Evolutionary conservation across 2,888 invertebrate genomes (phyloP).

Genomic region (Pimpla rufipes): DNA sequence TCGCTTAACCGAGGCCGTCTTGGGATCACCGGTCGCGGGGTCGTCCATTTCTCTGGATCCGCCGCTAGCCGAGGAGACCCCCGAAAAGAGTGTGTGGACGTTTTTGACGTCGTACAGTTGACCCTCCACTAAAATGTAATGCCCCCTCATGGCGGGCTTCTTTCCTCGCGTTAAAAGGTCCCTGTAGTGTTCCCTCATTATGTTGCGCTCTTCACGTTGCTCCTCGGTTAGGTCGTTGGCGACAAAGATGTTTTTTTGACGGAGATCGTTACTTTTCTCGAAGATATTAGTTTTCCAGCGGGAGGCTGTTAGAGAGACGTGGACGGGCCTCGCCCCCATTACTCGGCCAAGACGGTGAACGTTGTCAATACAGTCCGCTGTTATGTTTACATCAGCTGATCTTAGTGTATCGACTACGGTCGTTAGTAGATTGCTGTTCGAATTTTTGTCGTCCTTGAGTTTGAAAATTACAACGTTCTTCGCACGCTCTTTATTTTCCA

Average conservation of each 20-base stretch:
- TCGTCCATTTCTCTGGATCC: background rate
- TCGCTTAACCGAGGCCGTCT: background rate
- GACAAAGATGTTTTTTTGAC: background rate
- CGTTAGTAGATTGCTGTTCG: slow-evolving; percentile 8
- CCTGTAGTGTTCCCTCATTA: background rate
- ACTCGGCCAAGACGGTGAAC: background rate
- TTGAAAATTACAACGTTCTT: background rate
- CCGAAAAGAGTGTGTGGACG: background rate
- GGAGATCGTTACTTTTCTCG: background rate
- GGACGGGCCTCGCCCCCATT: background rate
- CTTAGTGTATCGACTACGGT: slow-evolving; percentile 3
- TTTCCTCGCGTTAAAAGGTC: background rate
- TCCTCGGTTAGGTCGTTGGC: background rate
- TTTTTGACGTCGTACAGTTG: background rate
- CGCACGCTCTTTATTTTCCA: background rate
- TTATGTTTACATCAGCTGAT: background rate
- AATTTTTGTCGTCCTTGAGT: slow-evolving; percentile 4
- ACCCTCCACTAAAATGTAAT: background rate
- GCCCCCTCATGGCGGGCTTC: background rate
- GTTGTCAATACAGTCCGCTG: background rate
- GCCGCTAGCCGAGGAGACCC: background rate
- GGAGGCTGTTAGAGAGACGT: background rate
- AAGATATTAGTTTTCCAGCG: no score
- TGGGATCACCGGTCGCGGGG: background rate
- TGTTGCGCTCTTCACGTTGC: background rate